These are phyloP conservation scores for Theocolax elegans DNA, from an alignment of 1,140 invertebrate genomes.

Conservation along the genomic window DNA sequence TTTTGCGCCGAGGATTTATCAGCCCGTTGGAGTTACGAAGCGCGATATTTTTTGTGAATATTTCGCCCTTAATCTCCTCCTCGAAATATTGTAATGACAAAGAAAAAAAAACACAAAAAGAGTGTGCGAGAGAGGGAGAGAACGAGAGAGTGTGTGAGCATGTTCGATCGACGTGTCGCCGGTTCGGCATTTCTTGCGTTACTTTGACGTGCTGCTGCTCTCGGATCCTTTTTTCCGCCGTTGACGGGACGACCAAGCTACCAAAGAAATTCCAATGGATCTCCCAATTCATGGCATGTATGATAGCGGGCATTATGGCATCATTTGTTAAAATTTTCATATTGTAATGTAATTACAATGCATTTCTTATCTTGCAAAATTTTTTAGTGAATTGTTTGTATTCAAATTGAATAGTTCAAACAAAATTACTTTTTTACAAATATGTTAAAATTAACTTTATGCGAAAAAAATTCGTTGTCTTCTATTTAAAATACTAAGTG, in stretches of 20 bases:
- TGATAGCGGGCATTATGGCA: neutral
- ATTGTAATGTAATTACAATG: too few relatives aligned
- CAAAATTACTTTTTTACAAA: too few relatives aligned
- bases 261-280: slow-evolving; percentile 34
- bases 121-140: neutral
- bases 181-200: slow-evolving; percentile 20
- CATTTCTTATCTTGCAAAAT: too few relatives aligned
- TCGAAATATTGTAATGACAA: neutral
- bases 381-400: too few relatives aligned
- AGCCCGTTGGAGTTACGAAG: too few relatives aligned
- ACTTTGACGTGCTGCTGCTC: neutral
- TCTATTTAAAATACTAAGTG: too few relatives aligned
- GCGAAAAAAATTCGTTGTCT: too few relatives aligned
- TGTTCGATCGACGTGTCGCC: slow-evolving; percentile 19
- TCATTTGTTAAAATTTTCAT: slow-evolving; percentile 12
- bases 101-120: slow-evolving; percentile 15
- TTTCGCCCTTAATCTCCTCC: too few relatives aligned
- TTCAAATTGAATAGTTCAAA: too few relatives aligned
- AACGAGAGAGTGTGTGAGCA: slow-evolving; percentile 4
- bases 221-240: neutral
- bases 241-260: slow-evolving; percentile 20
- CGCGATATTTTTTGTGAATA: slow-evolving; percentile 13
- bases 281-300: neutral
- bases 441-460: too few relatives aligned
- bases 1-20: neutral